These are phyloP conservation scores for Agrochola lota DNA, from an alignment of 2,888 invertebrate genomes.

Conservation along the genomic window DNA sequence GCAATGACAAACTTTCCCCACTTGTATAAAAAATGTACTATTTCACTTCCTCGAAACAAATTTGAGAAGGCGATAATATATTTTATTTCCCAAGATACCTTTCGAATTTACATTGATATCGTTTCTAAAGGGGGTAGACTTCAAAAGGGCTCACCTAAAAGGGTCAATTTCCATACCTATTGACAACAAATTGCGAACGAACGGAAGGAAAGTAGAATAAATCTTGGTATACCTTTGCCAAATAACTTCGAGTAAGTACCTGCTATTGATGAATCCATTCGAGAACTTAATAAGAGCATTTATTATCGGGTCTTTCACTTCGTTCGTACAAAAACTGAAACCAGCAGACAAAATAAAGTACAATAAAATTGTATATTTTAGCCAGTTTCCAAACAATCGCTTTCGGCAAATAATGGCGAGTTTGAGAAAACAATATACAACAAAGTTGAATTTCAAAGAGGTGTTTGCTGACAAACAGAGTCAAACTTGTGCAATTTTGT, in stretches of 20 bases:
- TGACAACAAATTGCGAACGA: conserved; percentile 58
- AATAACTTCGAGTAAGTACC: conserved; percentile 35
- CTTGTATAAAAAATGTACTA: neutral
- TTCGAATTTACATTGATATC: conserved; percentile 60
- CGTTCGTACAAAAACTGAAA: conserved; percentile 14
- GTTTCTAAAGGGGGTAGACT: conserved; percentile 46
- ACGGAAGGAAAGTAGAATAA: conserved; percentile 57
- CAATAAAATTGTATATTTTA: conserved; percentile 5
- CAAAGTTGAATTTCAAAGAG: conserved; percentile 38
- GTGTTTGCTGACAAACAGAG: conserved; percentile 30
- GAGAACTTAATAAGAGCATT: conserved; percentile 54
- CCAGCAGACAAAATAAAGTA: conserved; percentile 4
- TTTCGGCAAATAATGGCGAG: conserved; percentile 26
- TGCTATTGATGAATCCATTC: conserved; percentile 54
- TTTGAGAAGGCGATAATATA: conserved; percentile 55
- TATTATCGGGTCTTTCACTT: conserved; percentile 18
- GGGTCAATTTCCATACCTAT: conserved; percentile 72
- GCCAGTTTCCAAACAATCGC: conserved; percentile 8
- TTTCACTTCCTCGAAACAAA: conserved; percentile 21
- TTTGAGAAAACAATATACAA: conserved; percentile 35
- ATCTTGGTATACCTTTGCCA: conserved; percentile 61
- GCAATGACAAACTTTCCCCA: neutral
- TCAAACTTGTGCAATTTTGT: conserved; percentile 51
- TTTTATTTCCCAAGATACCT: conserved; percentile 52
- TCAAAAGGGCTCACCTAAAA: conserved; percentile 60